Evolutionary conservation across 2,797 vertebrate genomes (phyloP).

Genomic region (Enteromius trimaculatus): DNA sequence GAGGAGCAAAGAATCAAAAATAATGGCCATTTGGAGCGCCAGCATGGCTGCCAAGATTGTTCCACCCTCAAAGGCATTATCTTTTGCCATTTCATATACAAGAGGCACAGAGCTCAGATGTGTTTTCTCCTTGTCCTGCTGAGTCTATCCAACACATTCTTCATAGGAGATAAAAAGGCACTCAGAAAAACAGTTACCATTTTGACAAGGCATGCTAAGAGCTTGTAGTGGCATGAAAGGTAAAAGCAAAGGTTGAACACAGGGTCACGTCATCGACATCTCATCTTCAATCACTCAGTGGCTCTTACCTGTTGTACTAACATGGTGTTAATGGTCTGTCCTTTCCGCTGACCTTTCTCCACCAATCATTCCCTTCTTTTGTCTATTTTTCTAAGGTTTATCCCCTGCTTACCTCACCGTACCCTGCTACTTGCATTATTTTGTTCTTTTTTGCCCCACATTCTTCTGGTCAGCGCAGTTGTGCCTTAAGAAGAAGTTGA

Average conservation of each 20-base stretch:
- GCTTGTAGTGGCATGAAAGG: neutral
- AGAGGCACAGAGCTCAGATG: neutral
- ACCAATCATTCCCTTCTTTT: neutral
- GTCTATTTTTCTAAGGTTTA: neutral
- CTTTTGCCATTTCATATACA: neutral
- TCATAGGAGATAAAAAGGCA: neutral
- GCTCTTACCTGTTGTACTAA: neutral
- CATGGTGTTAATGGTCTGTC: neutral
- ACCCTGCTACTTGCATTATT: neutral
- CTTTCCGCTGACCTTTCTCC: neutral
- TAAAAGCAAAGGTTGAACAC: slow-evolving; percentile 2
- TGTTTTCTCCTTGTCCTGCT: neutral
- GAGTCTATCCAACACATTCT: neutral
- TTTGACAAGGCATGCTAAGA: neutral
- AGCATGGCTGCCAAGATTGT: neutral
- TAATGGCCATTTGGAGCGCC: neutral
- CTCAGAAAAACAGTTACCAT: neutral
- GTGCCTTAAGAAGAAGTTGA: neutral
- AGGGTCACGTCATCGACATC: neutral
- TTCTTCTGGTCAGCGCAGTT: neutral
- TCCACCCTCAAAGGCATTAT: neutral
- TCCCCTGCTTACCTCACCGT: neutral
- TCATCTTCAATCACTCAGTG: neutral
- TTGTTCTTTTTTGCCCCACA: neutral
- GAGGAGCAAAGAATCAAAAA: neutral